These are phyloP conservation scores for Origma solitaria DNA, from an alignment of 2,113 vertebrate genomes.

Conservation along the genomic window DNA sequence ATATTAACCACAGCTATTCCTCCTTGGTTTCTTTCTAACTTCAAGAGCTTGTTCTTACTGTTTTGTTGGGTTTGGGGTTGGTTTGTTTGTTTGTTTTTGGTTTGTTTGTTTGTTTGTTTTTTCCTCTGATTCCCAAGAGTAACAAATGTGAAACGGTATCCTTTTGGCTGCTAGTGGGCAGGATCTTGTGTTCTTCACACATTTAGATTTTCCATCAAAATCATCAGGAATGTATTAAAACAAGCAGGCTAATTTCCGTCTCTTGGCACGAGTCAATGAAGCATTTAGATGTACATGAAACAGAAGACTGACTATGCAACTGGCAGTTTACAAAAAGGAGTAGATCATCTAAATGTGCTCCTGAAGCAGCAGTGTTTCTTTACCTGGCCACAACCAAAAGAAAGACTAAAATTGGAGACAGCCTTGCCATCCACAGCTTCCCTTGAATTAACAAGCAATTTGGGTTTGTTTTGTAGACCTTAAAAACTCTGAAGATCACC, in stretches of 20 bases:
- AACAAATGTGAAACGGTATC: not conserved
- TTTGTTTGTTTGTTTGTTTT: not conserved
- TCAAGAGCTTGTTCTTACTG: not conserved
- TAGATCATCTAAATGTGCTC: not conserved
- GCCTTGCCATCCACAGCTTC: not conserved
- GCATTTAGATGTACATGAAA: not conserved
- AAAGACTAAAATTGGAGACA: not conserved
- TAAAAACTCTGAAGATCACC: not conserved
- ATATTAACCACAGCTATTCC: not conserved
- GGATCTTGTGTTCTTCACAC: not conserved
- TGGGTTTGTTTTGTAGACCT: not conserved
- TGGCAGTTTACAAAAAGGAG: not conserved
- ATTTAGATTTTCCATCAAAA: not conserved
- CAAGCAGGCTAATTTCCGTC: not conserved
- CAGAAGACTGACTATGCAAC: not conserved
- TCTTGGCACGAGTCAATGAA: not conserved
- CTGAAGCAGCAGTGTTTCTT: not conserved
- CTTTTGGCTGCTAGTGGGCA: not conserved
- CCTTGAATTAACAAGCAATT: not conserved
- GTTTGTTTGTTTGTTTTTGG: not conserved
- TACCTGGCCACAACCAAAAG: not conserved
- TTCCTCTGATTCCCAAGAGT: not conserved
- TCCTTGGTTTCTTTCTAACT: not conserved
- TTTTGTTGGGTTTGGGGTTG: not conserved
- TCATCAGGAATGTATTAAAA: constrained; percentile 2